Evolutionary conservation across 2,888 invertebrate species (phyloP).

Genomic region (Drosophila anomalata): DNA sequence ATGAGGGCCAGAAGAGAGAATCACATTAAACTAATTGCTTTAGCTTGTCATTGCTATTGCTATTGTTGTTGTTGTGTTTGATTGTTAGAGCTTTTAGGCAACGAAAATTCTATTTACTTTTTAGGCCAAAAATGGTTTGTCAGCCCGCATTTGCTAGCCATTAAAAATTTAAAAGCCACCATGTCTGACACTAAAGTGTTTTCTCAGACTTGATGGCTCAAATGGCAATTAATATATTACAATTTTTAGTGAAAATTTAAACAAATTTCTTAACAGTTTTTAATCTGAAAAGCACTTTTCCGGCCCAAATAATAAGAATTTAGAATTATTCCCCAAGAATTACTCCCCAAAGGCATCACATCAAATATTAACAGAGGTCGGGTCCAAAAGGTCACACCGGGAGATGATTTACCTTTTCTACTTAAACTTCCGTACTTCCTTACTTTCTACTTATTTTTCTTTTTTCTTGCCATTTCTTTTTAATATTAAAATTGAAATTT

Average conservation of each 20-base stretch:
- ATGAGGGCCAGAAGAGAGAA: constrained; percentile 37
- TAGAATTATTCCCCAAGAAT: no score
- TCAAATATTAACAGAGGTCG: constrained; percentile 42
- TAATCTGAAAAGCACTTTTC: not conserved
- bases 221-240: constrained; percentile 3
- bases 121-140: constrained; percentile 56
- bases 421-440: constrained; percentile 1
- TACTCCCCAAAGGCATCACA: constrained; percentile 12
- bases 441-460: not conserved
- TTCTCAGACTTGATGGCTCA: constrained; percentile 17
- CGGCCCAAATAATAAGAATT: not conserved
- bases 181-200: constrained; percentile 2
- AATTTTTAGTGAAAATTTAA: not conserved
- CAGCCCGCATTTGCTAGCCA: constrained; percentile 32
- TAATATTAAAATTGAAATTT: constrained; percentile 18
- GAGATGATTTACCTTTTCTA: constrained; percentile 18
- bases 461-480: not conserved
- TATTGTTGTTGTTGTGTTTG: constrained; percentile 25
- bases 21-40: constrained; percentile 79
- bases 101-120: constrained; percentile 71
- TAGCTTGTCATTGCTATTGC: constrained; percentile 68
- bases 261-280: not conserved
- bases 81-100: constrained; percentile 57
- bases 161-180: constrained; percentile 52
- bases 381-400: constrained; percentile 18